Evolutionary conservation across 2,797 vertebrate genomes (phyloP).

Genomic region (Streptopelia turtur): DNA sequence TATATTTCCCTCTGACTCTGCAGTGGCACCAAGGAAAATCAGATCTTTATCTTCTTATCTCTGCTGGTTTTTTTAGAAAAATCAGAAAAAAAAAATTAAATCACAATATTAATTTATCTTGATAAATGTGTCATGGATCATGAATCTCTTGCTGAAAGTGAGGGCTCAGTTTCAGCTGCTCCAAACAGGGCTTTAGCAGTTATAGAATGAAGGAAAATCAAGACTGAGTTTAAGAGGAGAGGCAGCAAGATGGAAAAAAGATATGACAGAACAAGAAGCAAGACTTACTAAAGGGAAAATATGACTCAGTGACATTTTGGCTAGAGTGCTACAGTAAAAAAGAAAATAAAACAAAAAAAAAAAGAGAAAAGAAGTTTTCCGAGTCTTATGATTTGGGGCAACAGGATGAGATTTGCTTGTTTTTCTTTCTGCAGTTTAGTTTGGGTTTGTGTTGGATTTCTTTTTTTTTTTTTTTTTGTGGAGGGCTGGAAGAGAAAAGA

Average conservation of each 20-base stretch:
- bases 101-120: neutral
- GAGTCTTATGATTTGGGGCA: neutral
- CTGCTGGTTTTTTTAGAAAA: neutral
- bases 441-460: neutral
- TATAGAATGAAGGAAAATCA: neutral
- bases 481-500: neutral
- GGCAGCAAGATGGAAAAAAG: neutral
- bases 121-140: neutral
- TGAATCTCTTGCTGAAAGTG: neutral
- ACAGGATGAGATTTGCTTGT: neutral
- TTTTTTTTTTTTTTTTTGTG: neutral
- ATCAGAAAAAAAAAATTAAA: neutral
- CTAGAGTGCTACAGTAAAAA: neutral
- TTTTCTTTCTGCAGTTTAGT: neutral
- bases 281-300: neutral
- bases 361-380: neutral
- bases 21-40: neutral
- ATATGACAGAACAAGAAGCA: neutral
- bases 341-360: neutral
- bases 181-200: neutral
- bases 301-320: neutral
- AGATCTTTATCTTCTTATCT: neutral
- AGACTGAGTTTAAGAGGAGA: neutral
- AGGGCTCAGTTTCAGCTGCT: neutral
- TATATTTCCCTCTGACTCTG: neutral